Evolutionary conservation across 2,888 invertebrate genomes (phyloP), one percentile per base, ranked within the genome.

Genomic region (Diplolepis rosae): DNA sequence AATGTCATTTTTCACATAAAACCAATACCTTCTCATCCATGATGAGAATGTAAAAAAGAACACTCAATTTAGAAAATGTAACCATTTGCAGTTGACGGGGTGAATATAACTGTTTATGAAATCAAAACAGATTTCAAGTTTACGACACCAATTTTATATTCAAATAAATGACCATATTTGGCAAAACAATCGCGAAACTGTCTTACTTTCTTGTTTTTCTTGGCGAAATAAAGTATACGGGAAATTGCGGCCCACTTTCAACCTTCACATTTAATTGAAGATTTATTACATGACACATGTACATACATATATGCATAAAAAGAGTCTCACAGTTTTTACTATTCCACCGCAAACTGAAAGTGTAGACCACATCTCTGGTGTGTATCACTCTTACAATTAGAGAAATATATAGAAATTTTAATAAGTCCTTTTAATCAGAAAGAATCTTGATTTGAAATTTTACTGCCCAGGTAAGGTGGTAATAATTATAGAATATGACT

Each of bases 321-420:
- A 52, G 13, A 3, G 35, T 22, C 22, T 18, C 22, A 35, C 11
- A 35, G 32, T 56, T 30, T 35, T 56, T 35, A 56, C 56, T 35
- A 32, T 35, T n/a, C n/a, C n/a, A n/a, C n/a, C 32, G 56, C 13
- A 35, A 32, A 5, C 35, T 11, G 56, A 56, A 56, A 56, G 56
- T 56, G 56, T 35, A 7, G 35, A 56, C 32, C 13, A 22, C 22
- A 13, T 56, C 56, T 56, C 13, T 35, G 22, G 35, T 56, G 52
- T n/a, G n/a, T n/a, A n/a, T n/a, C n/a, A n/a, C n/a, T n/a, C n/a
- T n/a, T n/a, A n/a, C n/a, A n/a, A n/a, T n/a, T n/a, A n/a, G n/a
- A n/a, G n/a, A n/a, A n/a, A n/a, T n/a, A n/a, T n/a, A n/a, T n/a
- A n/a, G n/a, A n/a, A n/a, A n/a, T n/a, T n/a, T n/a, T n/a, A n/a